Conservation (phyloP, 2,797 vertebrate genomes). For the Cossypha dichroa region DNA sequence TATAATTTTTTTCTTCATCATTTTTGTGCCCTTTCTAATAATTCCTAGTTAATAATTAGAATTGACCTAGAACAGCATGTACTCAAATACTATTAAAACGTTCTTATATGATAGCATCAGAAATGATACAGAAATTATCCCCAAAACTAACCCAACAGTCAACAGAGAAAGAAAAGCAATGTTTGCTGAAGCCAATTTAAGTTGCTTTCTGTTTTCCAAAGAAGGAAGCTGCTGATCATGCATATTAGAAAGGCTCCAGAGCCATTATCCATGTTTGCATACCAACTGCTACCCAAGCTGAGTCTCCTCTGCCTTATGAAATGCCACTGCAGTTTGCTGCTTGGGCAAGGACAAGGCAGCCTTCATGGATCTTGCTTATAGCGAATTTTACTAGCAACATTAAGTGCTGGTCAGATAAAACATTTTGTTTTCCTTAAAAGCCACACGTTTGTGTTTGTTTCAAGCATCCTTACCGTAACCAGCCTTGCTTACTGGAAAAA, state of each 20-base stretch:
- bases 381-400: constrained; percentile 58
- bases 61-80: rapidly evolving
- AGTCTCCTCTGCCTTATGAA: background rate
- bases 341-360: background rate
- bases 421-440: constrained; percentile 71
- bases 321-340: background rate
- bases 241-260: background rate
- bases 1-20: background rate
- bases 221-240: constrained; percentile 18
- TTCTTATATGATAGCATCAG: background rate
- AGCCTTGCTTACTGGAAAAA: constrained; percentile 78
- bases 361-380: constrained; percentile 11
- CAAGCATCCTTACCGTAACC: constrained; percentile 75
- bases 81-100: background rate
- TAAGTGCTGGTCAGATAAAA: constrained; percentile 49
- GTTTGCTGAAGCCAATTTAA: constrained; percentile 6
- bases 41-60: background rate
- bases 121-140: background rate
- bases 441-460: constrained; percentile 68
- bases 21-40: background rate
- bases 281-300: background rate
- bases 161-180: background rate
- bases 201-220: constrained; percentile 58
- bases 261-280: constrained; percentile 20
- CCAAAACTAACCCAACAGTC: background rate